Evolutionary conservation across 2,113 vertebrate genomes (phyloP), one percentile per base, ranked within the genome.

Genomic region (Sphyrna mokarran): DNA sequence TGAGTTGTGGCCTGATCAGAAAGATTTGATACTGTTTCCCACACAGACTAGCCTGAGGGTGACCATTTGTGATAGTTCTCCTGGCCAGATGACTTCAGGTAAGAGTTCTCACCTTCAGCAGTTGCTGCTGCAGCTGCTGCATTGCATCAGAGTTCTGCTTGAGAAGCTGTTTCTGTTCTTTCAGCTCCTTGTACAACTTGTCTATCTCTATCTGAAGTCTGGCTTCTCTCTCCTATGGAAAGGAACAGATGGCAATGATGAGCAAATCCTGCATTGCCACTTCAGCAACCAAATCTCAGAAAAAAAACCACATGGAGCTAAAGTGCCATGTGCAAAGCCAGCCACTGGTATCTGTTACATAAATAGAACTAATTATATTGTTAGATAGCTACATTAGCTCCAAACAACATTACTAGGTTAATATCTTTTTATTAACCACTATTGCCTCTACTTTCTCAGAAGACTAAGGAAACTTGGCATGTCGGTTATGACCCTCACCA

Each of bases 171-270:
- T 94, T 94, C 66, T 94, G 93, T 7, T 94, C 93, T 43, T 70
- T 94, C 68, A 94, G 93, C 40, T 94, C 93, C 93, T 70, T 94
- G 68, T 94, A 70, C 9, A 94, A 66, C 66, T 68, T 70, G 37
- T 94, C 66, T 68, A 94, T 94, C 66, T 94, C 93, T 29, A 23
- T 94, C 66, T 94, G 93, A 94, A 94, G 93, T 43, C 93, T 94
- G 93, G 93, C 63, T 70, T 94, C 93, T 69, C 93, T 66, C 37
- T 94, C 93, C 93, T 94, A 48, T 29, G 6, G 20, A 72, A 94
- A 40, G 48, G 22, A 26, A 70, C 93, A 70, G 58, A 63, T 61
- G 33, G 33, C 63, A n/a, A 58, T 29, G 58, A 91, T 29, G 29
- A 61, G 29, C 26, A n/a, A 63, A 63, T 33, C 63, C 54, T 91